Evolutionary conservation across 2,797 vertebrate genomes (phyloP), one percentile per base, ranked within the genome.

Genomic region (Hybognathus amarus): DNA sequence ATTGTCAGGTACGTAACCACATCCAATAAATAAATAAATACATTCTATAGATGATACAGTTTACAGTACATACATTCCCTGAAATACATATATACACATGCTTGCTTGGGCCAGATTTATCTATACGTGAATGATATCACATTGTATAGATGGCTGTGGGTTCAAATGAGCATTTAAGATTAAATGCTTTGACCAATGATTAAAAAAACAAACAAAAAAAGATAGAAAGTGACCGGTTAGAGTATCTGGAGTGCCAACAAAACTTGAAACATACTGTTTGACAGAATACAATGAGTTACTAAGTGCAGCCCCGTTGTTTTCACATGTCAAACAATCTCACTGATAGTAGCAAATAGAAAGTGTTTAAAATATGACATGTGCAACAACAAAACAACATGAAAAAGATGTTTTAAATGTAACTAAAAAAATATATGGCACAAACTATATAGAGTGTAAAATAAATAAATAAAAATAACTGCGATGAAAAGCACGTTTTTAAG

Each of bases 41-140:
- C 92, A 93, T 93, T 94, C 90, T 92, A 89, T 93, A 93, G 92
- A 94, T 94, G 88, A 90, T 93, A 92, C 92, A 93, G 92, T 94
- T 93, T 95, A 95, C 92, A 94, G 90, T 94, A 93, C 91, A 91
- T 95, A 95, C 94, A 95, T 95, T 95, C 93, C 92, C 91, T 94
- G 91, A 92, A 92, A 91, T 94, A 92, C 91, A 94, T 94, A 93
- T 95, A 92, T 93, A 94, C 94, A 95, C 92, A 94, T 93, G 93
- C 94, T 92, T 90, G 86, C 87, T 90, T 79, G 87, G 81, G 85
- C 82, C 85, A 81, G 71, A 87, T 47, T 74, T 85, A 84, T 87
- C 42, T 83, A 84, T 89, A 82, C 68, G 79, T 87, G 87, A 87
- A 76, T 47, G 6, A 64, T 87, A 66, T 73, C 67, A 71, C 18